phyloP scores from a whole-genome alignment of 2,797 vertebrate genomes.

The Mycteria americana region DNA sequence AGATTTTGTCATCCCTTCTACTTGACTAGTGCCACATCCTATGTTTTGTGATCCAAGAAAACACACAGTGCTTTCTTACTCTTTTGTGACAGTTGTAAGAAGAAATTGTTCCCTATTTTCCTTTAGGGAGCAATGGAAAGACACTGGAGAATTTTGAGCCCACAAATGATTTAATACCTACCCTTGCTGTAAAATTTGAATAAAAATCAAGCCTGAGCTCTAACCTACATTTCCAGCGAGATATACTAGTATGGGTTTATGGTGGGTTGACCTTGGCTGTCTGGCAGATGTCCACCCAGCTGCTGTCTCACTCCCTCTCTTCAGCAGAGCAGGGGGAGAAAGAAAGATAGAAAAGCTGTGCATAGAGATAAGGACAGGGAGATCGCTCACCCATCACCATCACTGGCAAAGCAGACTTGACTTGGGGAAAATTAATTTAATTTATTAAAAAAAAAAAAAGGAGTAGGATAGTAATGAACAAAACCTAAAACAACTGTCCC shows the following conservation, averaged over 20 bases:
- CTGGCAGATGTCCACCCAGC: background rate
- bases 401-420: background rate
- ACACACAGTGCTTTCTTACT: background rate
- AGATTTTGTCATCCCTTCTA: background rate
- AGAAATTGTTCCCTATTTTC: background rate
- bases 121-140: background rate
- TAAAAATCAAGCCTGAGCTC: background rate
- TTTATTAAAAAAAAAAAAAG: background rate
- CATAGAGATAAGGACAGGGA: background rate
- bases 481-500: rapidly evolving
- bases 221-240: background rate
- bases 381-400: background rate
- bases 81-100: background rate
- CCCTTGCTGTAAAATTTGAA: background rate
- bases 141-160: background rate
- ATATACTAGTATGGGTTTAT: background rate
- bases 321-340: background rate
- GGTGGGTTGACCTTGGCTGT: background rate
- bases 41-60: background rate
- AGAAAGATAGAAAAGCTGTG: background rate
- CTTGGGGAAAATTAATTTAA: background rate
- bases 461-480: background rate
- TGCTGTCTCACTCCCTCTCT: background rate
- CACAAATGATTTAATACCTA: background rate
- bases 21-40: background rate